These are phyloP conservation scores for Ganaspis sp. DNA, from an alignment of 1,140 invertebrate species.

Conservation along the genomic window DNA sequence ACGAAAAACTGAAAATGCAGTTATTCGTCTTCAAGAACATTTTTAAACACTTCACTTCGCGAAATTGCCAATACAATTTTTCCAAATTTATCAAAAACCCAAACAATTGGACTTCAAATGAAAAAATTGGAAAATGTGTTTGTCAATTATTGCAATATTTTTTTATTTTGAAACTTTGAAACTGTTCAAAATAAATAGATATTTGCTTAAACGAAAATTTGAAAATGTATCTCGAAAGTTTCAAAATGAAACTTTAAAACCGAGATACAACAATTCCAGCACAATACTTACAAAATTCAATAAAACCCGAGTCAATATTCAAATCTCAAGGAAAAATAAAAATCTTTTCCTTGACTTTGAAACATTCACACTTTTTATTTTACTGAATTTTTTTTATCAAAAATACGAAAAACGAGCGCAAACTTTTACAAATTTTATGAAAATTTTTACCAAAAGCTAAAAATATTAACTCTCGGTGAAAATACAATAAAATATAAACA, in stretches of 20 bases:
- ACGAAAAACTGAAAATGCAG: conserved; percentile 25
- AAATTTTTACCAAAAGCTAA: not conserved
- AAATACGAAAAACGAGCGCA: not conserved
- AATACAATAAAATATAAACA: not conserved
- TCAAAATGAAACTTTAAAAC: not conserved
- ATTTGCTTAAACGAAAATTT: not conserved
- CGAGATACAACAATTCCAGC: not conserved
- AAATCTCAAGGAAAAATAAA: not conserved
- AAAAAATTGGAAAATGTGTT: not conserved
- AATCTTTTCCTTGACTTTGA: not conserved
- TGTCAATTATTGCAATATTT: not conserved
- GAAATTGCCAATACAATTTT: not conserved
- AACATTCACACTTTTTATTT: not conserved
- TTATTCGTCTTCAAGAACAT: not conserved
- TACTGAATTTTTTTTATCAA: not conserved
- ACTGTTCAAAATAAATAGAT: not conserved
- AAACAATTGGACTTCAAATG: not conserved
- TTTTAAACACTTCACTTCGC: not conserved
- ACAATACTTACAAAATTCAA: not conserved
- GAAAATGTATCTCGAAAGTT: not conserved
- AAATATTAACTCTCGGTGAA: not conserved
- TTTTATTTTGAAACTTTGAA: not conserved
- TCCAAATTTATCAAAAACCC: not conserved
- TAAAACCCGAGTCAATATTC: not conserved
- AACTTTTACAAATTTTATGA: not conserved